Evolutionary conservation across 1,140 invertebrate species (phyloP).

Genomic region (Chironomus striatipennis): DNA sequence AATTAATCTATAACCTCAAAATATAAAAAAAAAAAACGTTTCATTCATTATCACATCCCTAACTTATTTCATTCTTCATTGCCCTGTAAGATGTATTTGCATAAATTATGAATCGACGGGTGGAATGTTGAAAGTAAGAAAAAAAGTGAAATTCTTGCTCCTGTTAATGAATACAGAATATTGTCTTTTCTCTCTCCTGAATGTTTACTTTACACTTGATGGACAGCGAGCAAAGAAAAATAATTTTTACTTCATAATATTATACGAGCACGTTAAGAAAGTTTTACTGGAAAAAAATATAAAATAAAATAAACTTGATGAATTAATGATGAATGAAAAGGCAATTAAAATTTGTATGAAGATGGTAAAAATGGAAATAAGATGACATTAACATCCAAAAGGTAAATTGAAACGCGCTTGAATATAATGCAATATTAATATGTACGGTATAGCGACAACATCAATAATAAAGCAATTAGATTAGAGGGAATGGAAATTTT

Average conservation of each 20-base stretch:
- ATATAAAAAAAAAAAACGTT: not conserved
- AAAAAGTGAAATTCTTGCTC: not conserved
- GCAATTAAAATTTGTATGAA: conserved; percentile 19
- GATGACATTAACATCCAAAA: conserved; percentile 13
- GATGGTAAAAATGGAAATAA: conserved; percentile 14
- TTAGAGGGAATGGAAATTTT: not conserved
- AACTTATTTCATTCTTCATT: not conserved
- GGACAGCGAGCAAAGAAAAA: not conserved
- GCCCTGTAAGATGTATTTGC: conserved; percentile 11
- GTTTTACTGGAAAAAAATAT: not conserved
- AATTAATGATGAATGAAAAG: conserved; percentile 23
- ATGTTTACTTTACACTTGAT: conserved; percentile 19
- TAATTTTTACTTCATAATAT: not conserved
- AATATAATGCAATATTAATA: conserved; percentile 3
- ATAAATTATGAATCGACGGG: conserved; percentile 19
- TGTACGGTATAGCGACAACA: conserved; percentile 5
- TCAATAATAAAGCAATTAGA: conserved; percentile 14
- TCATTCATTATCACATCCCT: not conserved
- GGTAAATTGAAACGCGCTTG: not conserved
- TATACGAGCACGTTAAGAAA: no score
- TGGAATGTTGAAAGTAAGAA: not conserved
- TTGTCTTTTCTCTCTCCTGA: conserved; percentile 16
- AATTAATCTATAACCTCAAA: not conserved
- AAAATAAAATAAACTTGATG: not conserved
- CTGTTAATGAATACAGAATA: not conserved